phyloP scores from a whole-genome alignment of 2,113 vertebrate species.

The Octodon degus region DNA sequence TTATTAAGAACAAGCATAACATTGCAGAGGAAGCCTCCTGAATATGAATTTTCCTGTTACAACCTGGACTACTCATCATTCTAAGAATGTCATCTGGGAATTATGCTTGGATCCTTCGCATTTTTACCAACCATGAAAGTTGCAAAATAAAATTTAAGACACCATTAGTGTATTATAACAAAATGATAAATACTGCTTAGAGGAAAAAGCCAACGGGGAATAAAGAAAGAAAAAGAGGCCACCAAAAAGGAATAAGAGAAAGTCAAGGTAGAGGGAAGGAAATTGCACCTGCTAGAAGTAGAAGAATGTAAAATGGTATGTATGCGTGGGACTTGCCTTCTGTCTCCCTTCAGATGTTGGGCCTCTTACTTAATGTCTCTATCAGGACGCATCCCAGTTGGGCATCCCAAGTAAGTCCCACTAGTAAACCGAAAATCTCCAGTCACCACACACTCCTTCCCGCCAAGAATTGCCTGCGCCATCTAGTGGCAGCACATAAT shows the following conservation, averaged over 20 bases:
- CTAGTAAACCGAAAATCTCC: slow-evolving; percentile 49
- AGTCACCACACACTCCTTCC: neutral
- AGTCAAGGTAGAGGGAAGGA: neutral
- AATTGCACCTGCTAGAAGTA: slow-evolving; percentile 19
- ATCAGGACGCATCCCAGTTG: slow-evolving; percentile 62
- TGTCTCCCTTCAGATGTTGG: slow-evolving; percentile 52
- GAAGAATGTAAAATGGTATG: slow-evolving; percentile 63
- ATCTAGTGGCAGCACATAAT: slow-evolving; percentile 69
- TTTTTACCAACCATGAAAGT: slow-evolving; percentile 4
- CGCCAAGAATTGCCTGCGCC: slow-evolving; percentile 67
- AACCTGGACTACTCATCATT: neutral
- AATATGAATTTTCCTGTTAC: slow-evolving; percentile 34
- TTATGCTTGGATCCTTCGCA: slow-evolving; percentile 44
- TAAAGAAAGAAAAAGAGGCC: neutral
- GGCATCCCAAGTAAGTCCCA: neutral
- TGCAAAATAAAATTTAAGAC: slow-evolving; percentile 37
- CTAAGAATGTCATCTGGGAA: neutral
- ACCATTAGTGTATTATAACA: neutral
- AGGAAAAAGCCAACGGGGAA: neutral
- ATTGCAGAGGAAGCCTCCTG: neutral
- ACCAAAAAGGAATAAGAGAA: neutral
- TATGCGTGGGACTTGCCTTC: slow-evolving; percentile 60
- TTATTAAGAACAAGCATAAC: neutral
- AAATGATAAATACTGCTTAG: neutral
- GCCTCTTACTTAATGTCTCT: slow-evolving; percentile 73